These are phyloP conservation scores for Synanthedon formicaeformis DNA, from an alignment of 2,888 invertebrate genomes.

Conservation along the genomic window DNA sequence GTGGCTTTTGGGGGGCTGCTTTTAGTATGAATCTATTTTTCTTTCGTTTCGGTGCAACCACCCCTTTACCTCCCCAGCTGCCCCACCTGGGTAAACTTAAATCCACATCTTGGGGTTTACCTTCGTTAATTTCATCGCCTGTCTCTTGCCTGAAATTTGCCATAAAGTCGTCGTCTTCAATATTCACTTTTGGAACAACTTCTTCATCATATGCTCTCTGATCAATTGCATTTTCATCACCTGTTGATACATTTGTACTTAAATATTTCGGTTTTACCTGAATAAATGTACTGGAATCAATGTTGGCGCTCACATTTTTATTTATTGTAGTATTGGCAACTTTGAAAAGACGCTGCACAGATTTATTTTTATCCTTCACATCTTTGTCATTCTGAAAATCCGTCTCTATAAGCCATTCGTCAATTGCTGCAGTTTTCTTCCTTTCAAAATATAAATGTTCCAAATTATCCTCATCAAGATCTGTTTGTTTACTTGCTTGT, in stretches of 20 bases:
- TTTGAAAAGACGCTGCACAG: background rate
- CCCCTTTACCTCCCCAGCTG: constrained; percentile 86
- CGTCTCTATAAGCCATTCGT: constrained; percentile 74
- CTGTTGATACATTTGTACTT: constrained; percentile 70
- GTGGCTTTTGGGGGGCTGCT: too few relatives aligned
- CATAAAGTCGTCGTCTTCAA: too few relatives aligned
- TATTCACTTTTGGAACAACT: too few relatives aligned
- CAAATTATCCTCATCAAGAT: constrained; percentile 39
- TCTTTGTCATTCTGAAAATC: constrained; percentile 14
- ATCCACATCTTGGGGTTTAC: constrained; percentile 80
- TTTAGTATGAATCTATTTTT: constrained; percentile 77
- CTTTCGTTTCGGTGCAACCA: constrained; percentile 70
- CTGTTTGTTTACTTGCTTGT: constrained; percentile 4
- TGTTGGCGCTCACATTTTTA: constrained; percentile 32
- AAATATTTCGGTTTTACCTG: constrained; percentile 74
- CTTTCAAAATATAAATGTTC: constrained; percentile 71
- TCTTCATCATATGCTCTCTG: too few relatives aligned
- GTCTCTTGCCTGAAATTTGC: too few relatives aligned
- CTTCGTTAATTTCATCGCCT: too few relatives aligned
- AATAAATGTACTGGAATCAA: constrained; percentile 78
- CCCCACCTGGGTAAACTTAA: constrained; percentile 95
- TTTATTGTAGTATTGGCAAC: constrained; percentile 6
- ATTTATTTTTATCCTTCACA: background rate
- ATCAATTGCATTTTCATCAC: constrained; percentile 62
- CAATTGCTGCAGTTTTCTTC: constrained; percentile 65